Conservation (phyloP, 2,113 vertebrate species). For the Aviceda subcristata region DNA sequence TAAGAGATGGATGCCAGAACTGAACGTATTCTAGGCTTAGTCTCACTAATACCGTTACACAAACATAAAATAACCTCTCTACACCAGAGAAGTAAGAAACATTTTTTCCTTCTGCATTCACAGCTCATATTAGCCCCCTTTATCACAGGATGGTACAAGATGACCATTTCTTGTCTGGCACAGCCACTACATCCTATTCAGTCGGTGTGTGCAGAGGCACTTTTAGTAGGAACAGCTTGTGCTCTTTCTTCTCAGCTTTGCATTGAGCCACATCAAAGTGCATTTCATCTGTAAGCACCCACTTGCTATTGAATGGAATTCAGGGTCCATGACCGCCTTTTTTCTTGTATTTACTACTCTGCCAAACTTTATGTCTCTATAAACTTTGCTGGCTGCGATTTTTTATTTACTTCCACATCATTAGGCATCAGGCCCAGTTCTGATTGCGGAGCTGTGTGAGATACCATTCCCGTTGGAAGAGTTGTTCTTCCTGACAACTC, state of each 20-base stretch:
- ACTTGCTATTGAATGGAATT: background rate
- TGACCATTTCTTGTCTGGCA: background rate
- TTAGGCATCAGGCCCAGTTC: background rate
- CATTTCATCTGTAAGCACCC: background rate
- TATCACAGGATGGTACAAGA: background rate
- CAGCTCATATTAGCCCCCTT: background rate
- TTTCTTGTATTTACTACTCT: background rate
- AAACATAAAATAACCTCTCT: background rate
- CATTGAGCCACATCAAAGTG: background rate
- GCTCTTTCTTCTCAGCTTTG: background rate
- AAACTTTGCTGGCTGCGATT: constrained; percentile 1
- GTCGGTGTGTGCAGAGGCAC: background rate
- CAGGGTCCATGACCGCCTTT: background rate
- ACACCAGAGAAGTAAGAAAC: background rate
- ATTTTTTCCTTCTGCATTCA: background rate
- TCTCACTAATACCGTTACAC: background rate
- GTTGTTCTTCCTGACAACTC: background rate
- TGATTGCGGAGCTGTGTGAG: background rate
- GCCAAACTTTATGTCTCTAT: background rate
- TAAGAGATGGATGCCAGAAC: background rate
- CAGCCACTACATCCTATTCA: background rate
- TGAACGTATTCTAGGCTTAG: background rate
- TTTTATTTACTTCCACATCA: constrained; percentile 41
- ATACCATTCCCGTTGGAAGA: background rate
- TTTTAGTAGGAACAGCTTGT: background rate